Conservation (phyloP, 2,113 vertebrate species). For the Sinocyclocheilus grahami region DNA sequence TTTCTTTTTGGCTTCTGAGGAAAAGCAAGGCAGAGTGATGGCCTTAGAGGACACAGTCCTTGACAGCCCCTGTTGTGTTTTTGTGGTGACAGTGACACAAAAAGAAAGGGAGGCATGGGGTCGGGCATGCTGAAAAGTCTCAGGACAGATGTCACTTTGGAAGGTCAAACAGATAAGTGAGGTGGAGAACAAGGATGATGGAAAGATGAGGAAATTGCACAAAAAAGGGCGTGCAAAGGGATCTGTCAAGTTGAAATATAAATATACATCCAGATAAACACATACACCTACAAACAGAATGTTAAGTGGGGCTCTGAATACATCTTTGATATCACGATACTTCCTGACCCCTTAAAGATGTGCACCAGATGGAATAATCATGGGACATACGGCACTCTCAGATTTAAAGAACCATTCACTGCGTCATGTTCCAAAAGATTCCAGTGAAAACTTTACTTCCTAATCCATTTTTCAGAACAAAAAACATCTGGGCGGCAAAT, state of each 20-base stretch:
- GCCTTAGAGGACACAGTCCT: conserved; percentile 58
- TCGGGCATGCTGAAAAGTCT: conserved; percentile 40
- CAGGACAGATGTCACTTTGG: conserved; percentile 43
- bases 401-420: conserved; percentile 80
- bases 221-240: neutral
- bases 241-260: neutral
- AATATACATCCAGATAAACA: conserved; percentile 38
- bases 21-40: conserved; percentile 43
- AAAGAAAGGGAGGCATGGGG: conserved; percentile 34
- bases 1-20: neutral
- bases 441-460: conserved; percentile 90
- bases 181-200: neutral
- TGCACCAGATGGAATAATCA: conserved; percentile 87
- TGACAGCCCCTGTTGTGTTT: conserved; percentile 62
- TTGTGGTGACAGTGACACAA: conserved; percentile 42
- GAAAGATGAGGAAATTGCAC: neutral
- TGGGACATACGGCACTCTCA: conserved; percentile 80
- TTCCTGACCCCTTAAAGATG: conserved; percentile 82
- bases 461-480: conserved; percentile 98
- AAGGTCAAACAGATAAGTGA: conserved; percentile 40
- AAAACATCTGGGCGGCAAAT: conserved; percentile 99
- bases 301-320: conserved; percentile 51
- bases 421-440: conserved; percentile 86
- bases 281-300: conserved; percentile 48
- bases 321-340: conserved; percentile 52